Base-by-base conservation (phyloP, 2,888 invertebrate species). In the Teleiodes luculella region DNA sequence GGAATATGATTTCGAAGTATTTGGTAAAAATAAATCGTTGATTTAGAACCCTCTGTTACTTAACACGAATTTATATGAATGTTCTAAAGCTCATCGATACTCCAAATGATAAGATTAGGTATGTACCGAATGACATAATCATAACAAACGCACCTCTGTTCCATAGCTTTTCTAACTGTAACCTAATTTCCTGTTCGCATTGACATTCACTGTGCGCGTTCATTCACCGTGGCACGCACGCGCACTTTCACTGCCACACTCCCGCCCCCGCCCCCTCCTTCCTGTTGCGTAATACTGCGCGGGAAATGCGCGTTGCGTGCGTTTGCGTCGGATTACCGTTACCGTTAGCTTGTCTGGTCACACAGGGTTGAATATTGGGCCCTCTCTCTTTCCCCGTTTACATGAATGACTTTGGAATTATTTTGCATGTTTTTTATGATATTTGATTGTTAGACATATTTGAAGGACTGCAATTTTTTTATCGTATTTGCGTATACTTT, bases 161-260 rank as follows among this genome's bases (percentile, higher is more conserved):
- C 41, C n/a, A 43, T 20, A 5, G 43, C 43, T 20, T 43, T 43
- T 24, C 43, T 4, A 28, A 43, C 20, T 20, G 43, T 62, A 60
- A 60, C 60, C 60, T 37, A 62, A 54, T 57, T 55, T 45, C 51
- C 46, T 47, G 46, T 33, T 33, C 65, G 61, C 65, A 71, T 72
- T 74, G 71, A 69, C 68, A 73, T 72, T 72, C 65, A 60, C 63
- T 55, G 57, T 62, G 54, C 52, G 43, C 37, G 60, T 11, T 43
- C 43, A n/a, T 43, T 43, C 24, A 43, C 28, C 43, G 28, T 20
- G 64, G 64, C 64, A 68, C 56, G 58, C 63, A 67, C 63, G 68
- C 69, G 57, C 66, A 71, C 73, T 75, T 75, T 74, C 74, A 64
- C 72, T 66, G 55, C 24, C 24, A 24, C 24, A 6, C 24, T 6